Evolutionary conservation across 2,888 invertebrate genomes (phyloP), one percentile per base, ranked within the genome.

Genomic region (Tuta absoluta): DNA sequence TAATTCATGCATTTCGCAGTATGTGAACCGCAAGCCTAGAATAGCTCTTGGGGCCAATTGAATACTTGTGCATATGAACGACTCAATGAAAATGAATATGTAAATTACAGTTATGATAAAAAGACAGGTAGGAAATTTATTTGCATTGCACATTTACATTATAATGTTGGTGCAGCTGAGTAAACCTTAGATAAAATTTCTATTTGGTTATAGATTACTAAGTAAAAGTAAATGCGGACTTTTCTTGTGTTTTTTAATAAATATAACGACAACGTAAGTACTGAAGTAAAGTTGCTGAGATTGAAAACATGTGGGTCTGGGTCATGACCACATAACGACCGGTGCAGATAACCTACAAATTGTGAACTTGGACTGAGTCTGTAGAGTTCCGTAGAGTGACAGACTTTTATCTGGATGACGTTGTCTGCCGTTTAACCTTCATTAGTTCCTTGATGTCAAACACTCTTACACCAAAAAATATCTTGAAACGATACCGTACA

Each of bases 21-120:
- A 21, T 17, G 45, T 45, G 4, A n/a, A 45, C 19, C 21, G 19
- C 21, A 49, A 21, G n/a, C 28, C 14, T 53, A 53, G 21, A 19
- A 49, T 17, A 49, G 21, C 24, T 60, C 24, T 48, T 58, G n/a
- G 49, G 63, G 63, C 49, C 58, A 58, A 59, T 19, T 49, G 57
- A 48, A 28, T 37, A 21, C 12, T 63, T 33, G 24, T 58, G 57
- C 45, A 63, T 63, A 48, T 63, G 33, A 33, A 58, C 56, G 38
- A 53, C 28, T 53, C 24, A 53, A n/a, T 24, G 24, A 12, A 53
- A n/a, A 24, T 53, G 28, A 23, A 53, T 53, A 53, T 24, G 23
- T 28, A 53, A n/a, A 28, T 24, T 28, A n/a, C 24, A 53, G 4
- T 23, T 61, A 14, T 17, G 23, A 41, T 62, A 38, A 8, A 4